Percentiles rank a stretch among this genome's conserved stretches.
Conservation (phyloP, 92 coral and sea anemone genomes). For the Ricordea florida region DNA sequence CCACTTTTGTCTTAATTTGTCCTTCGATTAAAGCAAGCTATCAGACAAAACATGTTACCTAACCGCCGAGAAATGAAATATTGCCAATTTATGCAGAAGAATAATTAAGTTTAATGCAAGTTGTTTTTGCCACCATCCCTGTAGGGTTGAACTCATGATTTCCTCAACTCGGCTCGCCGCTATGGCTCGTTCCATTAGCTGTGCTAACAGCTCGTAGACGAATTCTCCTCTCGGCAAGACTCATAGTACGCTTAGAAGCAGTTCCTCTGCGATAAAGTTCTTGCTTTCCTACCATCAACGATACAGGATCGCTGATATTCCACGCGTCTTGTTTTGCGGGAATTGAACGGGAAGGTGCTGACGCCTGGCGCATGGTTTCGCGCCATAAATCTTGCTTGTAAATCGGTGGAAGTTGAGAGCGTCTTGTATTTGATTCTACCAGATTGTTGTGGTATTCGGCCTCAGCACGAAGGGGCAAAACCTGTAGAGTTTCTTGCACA, state of each 20-base stretch:
- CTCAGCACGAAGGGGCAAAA: constrained; percentile 45
- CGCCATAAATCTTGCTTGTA: constrained; percentile 75
- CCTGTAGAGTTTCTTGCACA: constrained; percentile 36
- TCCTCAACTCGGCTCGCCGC: no score
- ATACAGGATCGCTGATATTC: constrained; percentile 19
- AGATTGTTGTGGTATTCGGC: neutral
- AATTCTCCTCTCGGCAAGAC: constrained; percentile 60
- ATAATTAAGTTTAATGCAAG: no score
- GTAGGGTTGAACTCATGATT: no score
- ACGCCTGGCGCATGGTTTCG: constrained; percentile 41
- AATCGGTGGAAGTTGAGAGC: constrained; percentile 66
- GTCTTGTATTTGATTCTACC: neutral
- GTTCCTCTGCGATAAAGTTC: constrained; percentile 26
- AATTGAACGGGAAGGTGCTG: constrained; percentile 50
- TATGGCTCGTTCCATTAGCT: neutral
- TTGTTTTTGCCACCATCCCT: no score
- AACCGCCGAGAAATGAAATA: no score
- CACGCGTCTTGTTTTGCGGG: constrained; percentile 52
- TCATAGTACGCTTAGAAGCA: constrained; percentile 3
- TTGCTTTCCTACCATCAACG: constrained; percentile 47
- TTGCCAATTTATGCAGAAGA: no score
- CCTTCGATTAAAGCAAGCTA: no score
- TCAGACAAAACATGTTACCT: no score
- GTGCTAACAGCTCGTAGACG: neutral
- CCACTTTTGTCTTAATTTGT: no score